Percentiles rank a stretch among this genome's conserved stretches.
Conservation (phyloP, 2,797 vertebrate species). For the Hemitrygon akajei region DNA sequence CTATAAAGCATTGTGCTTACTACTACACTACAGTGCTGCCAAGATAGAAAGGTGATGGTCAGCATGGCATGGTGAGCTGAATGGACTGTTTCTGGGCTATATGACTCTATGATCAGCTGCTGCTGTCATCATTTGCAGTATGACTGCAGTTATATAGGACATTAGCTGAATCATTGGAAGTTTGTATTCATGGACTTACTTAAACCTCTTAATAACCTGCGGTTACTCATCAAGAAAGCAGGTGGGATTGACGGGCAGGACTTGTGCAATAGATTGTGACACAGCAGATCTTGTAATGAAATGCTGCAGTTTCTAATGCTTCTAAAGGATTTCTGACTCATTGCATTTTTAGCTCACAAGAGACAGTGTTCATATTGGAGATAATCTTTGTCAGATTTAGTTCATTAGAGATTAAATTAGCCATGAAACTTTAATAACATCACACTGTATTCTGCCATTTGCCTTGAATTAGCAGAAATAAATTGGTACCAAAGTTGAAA, state of each 20-base stretch:
- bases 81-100: no score
- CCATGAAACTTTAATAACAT: conserved; percentile 10
- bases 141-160: not conserved
- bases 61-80: no score
- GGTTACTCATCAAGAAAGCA: not conserved
- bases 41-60: no score
- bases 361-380: not conserved
- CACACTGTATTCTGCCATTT: conserved; percentile 7
- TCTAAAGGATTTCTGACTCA: not conserved
- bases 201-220: conserved; percentile 9
- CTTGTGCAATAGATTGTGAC: not conserved
- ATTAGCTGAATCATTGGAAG: not conserved
- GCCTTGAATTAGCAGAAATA: not conserved
- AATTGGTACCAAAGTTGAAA: not conserved
- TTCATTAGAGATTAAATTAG: conserved; percentile 8
- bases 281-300: not conserved
- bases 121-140: not conserved
- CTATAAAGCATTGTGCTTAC: no score
- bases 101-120: no score
- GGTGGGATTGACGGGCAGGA: not conserved
- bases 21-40: no score
- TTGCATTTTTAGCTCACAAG: not conserved
- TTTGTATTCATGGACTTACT: not conserved
- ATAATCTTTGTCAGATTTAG: not conserved
- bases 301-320: not conserved